Conservation (phyloP, 1,140 invertebrate genomes). For the Metaphire vulgaris region DNA sequence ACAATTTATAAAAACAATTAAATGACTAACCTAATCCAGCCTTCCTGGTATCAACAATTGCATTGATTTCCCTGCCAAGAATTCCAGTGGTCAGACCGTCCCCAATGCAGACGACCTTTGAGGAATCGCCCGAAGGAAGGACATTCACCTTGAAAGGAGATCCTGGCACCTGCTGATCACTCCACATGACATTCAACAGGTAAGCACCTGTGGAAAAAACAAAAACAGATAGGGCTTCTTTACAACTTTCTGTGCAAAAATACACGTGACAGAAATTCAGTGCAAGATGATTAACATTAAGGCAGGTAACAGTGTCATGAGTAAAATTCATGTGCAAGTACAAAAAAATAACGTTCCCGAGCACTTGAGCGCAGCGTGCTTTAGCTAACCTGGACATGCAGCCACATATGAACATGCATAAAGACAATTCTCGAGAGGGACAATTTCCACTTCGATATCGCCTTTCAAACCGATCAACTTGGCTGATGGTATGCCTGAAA, state of each 20-base stretch:
- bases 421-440: slow-evolving; percentile 62
- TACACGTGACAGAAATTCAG: too few species aligned
- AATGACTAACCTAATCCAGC: slow-evolving; percentile 65
- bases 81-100: slow-evolving; percentile 79
- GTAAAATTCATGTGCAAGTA: too few species aligned
- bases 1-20: too few species aligned
- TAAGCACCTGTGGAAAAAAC: slow-evolving; percentile 52
- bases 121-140: slow-evolving; percentile 66
- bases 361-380: too few species aligned
- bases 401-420: slow-evolving; percentile 87
- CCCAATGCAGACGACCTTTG: slow-evolving; percentile 79
- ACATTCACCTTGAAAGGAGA: slow-evolving; percentile 86
- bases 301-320: too few species aligned
- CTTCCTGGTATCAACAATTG: slow-evolving; percentile 87
- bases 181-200: slow-evolving; percentile 86
- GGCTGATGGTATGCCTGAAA: slow-evolving; percentile 63
- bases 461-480: slow-evolving; percentile 66
- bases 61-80: slow-evolving; percentile 84
- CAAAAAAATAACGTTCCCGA: slow-evolving; percentile 59
- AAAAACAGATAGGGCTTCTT: too few species aligned
- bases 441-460: slow-evolving; percentile 53
- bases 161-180: slow-evolving; percentile 77
- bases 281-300: too few species aligned
- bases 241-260: too few species aligned
- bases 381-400: slow-evolving; percentile 61